A percentile compares a stretch with the other conserved stretches of the same genome.
These are phyloP conservation scores for Gari tellinella DNA, from an alignment of 2,888 invertebrate species.

Conservation along the genomic window DNA sequence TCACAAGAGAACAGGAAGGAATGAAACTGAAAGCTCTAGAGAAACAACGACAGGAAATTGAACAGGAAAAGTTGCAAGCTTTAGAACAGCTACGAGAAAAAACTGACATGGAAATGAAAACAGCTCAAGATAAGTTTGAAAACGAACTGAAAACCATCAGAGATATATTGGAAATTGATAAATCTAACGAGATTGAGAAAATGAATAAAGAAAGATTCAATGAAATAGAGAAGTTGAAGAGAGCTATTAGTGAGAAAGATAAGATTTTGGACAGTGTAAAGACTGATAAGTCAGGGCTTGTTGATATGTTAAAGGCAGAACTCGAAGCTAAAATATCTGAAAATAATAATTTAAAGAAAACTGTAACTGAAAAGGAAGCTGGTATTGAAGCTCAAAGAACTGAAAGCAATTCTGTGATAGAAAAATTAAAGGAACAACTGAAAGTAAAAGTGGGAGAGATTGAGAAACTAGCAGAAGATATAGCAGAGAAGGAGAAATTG, in stretches of 20 bases:
- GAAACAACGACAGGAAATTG: too few relatives aligned
- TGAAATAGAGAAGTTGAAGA: constrained; percentile 56
- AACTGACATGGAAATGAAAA: constrained; percentile 24
- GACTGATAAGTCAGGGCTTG: neutral
- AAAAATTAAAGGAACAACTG: neutral
- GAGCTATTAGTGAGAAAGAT: constrained; percentile 31
- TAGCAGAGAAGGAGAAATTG: neutral
- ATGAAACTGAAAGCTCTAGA: too few relatives aligned
- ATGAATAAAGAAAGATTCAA: constrained; percentile 48
- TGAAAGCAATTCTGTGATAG: neutral
- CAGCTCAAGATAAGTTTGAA: constrained; percentile 41
- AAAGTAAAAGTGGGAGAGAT: neutral
- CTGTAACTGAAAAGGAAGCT: constrained; percentile 1
- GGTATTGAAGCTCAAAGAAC: constrained; percentile 13
- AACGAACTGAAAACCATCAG: constrained; percentile 46
- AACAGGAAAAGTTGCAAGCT: constrained; percentile 18
- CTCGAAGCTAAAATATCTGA: neutral
- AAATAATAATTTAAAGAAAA: neutral
- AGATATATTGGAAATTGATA: constrained; percentile 55
- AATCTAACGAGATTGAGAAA: constrained; percentile 53
- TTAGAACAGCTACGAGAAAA: constrained; percentile 25
- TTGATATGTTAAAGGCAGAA: constrained; percentile 1
- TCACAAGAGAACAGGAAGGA: neutral
- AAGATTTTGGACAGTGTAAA: neutral
- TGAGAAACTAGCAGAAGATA: neutral